Conservation (phyloP, 1,140 invertebrate species). For the Agrypnia vestita region DNA sequence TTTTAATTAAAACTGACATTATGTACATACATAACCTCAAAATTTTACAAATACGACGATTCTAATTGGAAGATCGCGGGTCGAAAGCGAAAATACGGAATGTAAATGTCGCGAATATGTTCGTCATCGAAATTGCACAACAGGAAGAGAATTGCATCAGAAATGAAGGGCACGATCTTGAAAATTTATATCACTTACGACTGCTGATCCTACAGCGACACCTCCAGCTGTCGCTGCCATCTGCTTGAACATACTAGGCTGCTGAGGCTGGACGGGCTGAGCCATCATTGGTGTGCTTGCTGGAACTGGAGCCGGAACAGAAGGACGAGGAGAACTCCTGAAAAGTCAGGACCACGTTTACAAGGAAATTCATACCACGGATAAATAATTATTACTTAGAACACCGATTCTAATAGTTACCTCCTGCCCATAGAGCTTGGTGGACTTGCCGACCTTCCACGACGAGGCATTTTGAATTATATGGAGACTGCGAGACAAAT, state of each 20-base stretch:
- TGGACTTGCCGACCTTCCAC: slow-evolving; percentile 81
- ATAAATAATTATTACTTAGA: neutral
- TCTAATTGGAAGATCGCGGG: too few species aligned
- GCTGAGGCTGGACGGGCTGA: slow-evolving; percentile 74
- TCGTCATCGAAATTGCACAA: slow-evolving; percentile 9
- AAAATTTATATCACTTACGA: slow-evolving; percentile 71
- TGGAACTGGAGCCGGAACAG: slow-evolving; percentile 72
- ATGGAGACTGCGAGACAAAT: slow-evolving; percentile 24
- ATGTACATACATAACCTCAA: slow-evolving; percentile 38
- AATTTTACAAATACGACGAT: neutral
- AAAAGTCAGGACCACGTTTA: slow-evolving; percentile 60
- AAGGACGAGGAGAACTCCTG: slow-evolving; percentile 68
- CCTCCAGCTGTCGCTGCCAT: slow-evolving; percentile 95
- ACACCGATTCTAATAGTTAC: slow-evolving; percentile 64
- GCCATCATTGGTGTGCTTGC: slow-evolving; percentile 64
- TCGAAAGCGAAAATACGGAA: too few species aligned
- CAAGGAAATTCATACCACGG: neutral
- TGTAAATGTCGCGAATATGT: too few species aligned
- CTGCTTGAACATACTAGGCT: slow-evolving; percentile 83
- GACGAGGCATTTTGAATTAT: slow-evolving; percentile 79
- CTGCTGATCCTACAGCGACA: slow-evolving; percentile 90
- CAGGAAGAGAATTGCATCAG: slow-evolving; percentile 2
- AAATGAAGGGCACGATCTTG: slow-evolving; percentile 2
- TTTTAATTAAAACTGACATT: neutral
- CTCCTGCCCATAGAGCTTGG: slow-evolving; percentile 73